phyloP scores from a whole-genome alignment of 2,113 vertebrate species.

The Notothenia coriiceps region DNA sequence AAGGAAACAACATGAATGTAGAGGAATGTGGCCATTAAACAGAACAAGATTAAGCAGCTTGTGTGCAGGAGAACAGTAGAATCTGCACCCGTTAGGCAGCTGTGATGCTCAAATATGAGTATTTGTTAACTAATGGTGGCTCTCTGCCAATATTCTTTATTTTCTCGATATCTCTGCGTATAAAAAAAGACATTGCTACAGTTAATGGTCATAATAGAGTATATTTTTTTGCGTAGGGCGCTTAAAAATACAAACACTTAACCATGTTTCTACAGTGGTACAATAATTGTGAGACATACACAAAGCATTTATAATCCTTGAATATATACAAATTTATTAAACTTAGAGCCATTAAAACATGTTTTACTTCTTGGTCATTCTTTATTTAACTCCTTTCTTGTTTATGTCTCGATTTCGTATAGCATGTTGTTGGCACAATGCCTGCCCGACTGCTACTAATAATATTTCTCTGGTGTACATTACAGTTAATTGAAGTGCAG shows the following conservation, averaged over 20 bases:
- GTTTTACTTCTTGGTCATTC: conserved; percentile 1
- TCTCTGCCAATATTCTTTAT: conserved; percentile 22
- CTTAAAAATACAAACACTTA: neutral
- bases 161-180: conserved; percentile 1
- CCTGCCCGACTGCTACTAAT: conserved; percentile 71
- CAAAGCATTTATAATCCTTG: neutral
- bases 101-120: conserved; percentile 38
- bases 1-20: conserved; percentile 45
- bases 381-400: conserved; percentile 53
- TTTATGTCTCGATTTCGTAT: conserved; percentile 51
- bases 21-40: conserved; percentile 61
- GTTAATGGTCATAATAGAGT: conserved; percentile 12
- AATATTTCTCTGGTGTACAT: conserved; percentile 77
- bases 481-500: conserved; percentile 81
- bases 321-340: neutral
- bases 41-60: conserved; percentile 20
- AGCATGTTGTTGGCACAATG: conserved; percentile 41
- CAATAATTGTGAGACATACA: neutral
- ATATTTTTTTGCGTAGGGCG: neutral
- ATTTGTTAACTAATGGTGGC: conserved; percentile 33
- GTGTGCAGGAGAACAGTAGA: conserved; percentile 14
- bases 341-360: neutral
- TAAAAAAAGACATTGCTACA: neutral
- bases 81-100: conserved; percentile 9
- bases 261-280: neutral